phyloP scores from a whole-genome alignment of 2,797 vertebrate genomes.

The Sebastes jordani region DNA sequence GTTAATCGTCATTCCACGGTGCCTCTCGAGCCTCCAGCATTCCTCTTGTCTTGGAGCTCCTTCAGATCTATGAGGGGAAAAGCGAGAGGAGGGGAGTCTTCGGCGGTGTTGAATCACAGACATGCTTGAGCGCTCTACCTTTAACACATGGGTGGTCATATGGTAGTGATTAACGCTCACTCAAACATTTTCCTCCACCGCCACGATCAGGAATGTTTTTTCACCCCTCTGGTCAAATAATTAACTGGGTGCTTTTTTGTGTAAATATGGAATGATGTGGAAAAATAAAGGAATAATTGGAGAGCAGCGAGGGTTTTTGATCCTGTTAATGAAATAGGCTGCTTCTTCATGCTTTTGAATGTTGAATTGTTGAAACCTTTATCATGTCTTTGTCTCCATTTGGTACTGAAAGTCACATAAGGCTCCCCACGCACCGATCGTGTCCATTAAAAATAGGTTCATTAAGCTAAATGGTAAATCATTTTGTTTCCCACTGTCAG shows the following conservation, averaged over 20 bases:
- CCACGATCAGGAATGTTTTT: slow-evolving; percentile 73
- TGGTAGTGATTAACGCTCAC: slow-evolving; percentile 81
- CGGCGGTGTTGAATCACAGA: slow-evolving; percentile 78
- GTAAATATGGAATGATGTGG: slow-evolving; percentile 78
- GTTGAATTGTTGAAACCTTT: neutral
- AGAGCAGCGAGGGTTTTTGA: slow-evolving; percentile 19
- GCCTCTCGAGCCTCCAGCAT: slow-evolving; percentile 75
- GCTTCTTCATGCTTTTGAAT: neutral
- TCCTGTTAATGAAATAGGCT: slow-evolving; percentile 29
- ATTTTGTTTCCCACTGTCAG: neutral
- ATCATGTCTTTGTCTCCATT: neutral
- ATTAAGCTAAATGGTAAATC: neutral
- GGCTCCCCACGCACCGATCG: neutral
- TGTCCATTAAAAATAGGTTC: neutral
- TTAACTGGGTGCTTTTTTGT: slow-evolving; percentile 72
- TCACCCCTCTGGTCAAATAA: slow-evolving; percentile 80
- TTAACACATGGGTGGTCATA: slow-evolving; percentile 84
- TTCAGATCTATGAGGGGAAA: slow-evolving; percentile 65
- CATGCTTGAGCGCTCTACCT: slow-evolving; percentile 82
- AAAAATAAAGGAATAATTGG: slow-evolving; percentile 73
- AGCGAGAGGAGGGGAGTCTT: slow-evolving; percentile 68
- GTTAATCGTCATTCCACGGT: slow-evolving; percentile 74
- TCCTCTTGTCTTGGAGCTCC: slow-evolving; percentile 74
- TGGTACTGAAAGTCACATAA: neutral
- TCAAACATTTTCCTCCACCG: slow-evolving; percentile 75